Evolutionary conservation across 2,113 vertebrate species (phyloP), one percentile per base, ranked within the genome.

Genomic region (Rhipidura dahli): DNA sequence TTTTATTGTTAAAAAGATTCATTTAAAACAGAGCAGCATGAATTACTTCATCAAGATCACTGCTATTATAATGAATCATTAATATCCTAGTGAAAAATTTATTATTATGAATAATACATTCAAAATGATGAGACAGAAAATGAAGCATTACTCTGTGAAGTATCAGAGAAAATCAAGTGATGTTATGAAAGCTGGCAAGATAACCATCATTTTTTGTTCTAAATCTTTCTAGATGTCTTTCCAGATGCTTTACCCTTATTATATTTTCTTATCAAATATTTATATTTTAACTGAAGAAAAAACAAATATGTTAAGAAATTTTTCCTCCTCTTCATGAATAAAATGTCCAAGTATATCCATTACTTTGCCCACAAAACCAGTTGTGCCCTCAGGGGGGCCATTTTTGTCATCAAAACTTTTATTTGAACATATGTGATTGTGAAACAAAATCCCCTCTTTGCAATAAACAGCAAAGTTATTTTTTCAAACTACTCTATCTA

Each of bases 41-140:
- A 96, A 87, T 95, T 60, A 95, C 76, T 96, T 97, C 95, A 91
- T 96, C 91, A 94, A 64, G 88, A 98, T 95, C 91, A 96, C 89
- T 94, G 90, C 91, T 98, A 97, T 96, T 95, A 95, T 68, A 96
- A 98, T 98, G 95, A 97, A 98, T 97, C 89, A 98, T 98, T 98
- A 97, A 98, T 97, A 97, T 50, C 80, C 42, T 71, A 91, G 93
- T 97, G 78, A 95, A 98, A 97, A 97, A 96, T 97, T 97, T 89
- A 98, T 97, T 82, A 56, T 64, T 84, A 95, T 97, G 97, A 98
- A 97, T 97, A 97, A 97, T 96, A 85, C 60, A 89, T 97, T 96
- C 82, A 89, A 83, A 96, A 97, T 90, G 92, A 98, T 96, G 95
- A 97, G 63, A 91, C 50, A 90, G 92, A 97, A 96, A 97, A 96